These are phyloP conservation scores for Oscheius sp. DNA, from an alignment of 2,888 invertebrate genomes.

Conservation along the genomic window DNA sequence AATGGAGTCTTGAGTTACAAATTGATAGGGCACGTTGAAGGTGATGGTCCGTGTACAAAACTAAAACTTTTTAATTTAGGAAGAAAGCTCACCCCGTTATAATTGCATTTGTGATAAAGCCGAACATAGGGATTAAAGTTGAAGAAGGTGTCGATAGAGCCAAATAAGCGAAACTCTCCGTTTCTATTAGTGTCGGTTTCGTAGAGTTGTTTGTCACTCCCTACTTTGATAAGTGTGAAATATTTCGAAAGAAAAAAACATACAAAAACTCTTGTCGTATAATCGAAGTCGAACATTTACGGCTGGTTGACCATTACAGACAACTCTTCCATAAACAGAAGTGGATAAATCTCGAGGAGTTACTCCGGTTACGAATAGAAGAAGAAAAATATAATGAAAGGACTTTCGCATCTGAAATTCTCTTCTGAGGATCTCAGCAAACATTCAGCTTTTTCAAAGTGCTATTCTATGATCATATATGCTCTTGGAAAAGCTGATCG, in stretches of 20 bases:
- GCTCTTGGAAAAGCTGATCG: too few relatives aligned
- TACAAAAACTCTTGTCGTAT: constrained; percentile 13
- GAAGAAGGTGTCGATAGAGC: constrained; percentile 1
- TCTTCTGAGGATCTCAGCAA: too few relatives aligned
- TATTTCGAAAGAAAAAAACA: background rate
- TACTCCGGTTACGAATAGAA: background rate
- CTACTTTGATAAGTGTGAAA: background rate
- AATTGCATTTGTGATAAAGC: constrained; percentile 5
- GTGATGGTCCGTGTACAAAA: background rate
- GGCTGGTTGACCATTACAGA: constrained; percentile 10
- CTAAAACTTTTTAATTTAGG: background rate
- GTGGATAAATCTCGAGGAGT: background rate
- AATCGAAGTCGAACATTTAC: constrained; percentile 10
- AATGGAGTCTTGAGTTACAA: background rate
- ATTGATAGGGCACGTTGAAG: constrained; percentile 10
- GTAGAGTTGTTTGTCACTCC: constrained; percentile 8
- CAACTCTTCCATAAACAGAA: constrained; percentile 11
- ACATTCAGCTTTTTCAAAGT: too few relatives aligned
- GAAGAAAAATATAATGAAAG: background rate
- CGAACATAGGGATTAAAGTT: constrained; percentile 9
- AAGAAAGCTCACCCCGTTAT: constrained; percentile 8
- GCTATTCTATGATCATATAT: too few relatives aligned
- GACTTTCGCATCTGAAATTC: constrained; percentile 16
- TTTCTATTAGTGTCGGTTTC: constrained; percentile 15
- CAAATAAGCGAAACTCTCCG: constrained; percentile 23